Base-by-base conservation (phyloP, 2,113 vertebrate genomes). In the Apus apus region DNA sequence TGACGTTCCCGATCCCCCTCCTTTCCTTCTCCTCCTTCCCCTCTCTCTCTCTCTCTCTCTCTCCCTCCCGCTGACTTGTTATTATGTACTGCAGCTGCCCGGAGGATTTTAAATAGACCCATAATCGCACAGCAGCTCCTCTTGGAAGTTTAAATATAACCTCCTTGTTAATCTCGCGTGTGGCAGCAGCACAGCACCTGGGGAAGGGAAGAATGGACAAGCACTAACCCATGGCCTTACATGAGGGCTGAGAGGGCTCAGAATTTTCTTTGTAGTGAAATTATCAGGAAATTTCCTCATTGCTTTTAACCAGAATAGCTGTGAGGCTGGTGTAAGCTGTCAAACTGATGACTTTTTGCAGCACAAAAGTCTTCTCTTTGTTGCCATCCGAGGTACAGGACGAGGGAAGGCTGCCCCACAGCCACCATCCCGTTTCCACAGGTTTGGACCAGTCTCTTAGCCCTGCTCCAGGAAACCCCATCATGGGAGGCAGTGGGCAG, bases 91-190 rank as follows among this genome's bases (percentile, higher is more conserved):
- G 97, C 97, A 98, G 97, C 97, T 98, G 97, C 98, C 96, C 82
- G 66, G 93, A 98, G 97, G 97, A 97, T 98, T 98, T 98, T 97
- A 98, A 98, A 98, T 98, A 98, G 97, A 97, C 87, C 96, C 97
- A 96, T 98, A 97, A 98, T 97, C 96, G 94, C 97, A 95, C 96
- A 98, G 97, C 97, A 98, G 95, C 89, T 95, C 94, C 97, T 98
- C 96, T 97, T 98, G 95, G 97, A 98, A 98, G 96, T 97, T 98
- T 98, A 98, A 98, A 98, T 98, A 98, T 97, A 98, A 97, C 95
- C 97, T 97, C 95, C 97, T 98, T 97, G 97, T 97, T 98, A 97
- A 98, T 98, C 97, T 98, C 60, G 83, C 72, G 30, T 93, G 85
- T 97, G 95, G 94, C 9, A 60, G 95, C 90, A 92, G 84, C 88